These are phyloP conservation scores for Oenanthe melanoleuca DNA, from an alignment of 2,113 vertebrate genomes.

Conservation along the genomic window DNA sequence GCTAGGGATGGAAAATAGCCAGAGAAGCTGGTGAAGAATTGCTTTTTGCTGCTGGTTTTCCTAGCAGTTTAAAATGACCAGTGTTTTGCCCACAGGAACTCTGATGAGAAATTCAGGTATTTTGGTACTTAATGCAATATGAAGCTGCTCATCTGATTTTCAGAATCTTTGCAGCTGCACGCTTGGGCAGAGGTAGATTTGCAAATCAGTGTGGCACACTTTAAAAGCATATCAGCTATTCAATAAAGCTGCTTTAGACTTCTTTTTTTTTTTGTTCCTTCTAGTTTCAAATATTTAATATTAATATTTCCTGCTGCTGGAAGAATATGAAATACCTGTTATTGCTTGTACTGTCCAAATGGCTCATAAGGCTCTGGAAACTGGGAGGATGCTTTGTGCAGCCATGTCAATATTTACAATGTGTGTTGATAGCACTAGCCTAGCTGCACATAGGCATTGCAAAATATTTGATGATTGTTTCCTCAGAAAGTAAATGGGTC, in stretches of 20 bases:
- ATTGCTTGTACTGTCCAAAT: fast-evolving
- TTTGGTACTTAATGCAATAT: not conserved
- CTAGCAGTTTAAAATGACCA: not conserved
- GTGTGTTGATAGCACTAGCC: not conserved
- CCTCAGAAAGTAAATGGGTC: not conserved
- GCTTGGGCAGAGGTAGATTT: not conserved
- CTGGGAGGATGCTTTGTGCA: not conserved
- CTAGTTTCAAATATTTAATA: not conserved
- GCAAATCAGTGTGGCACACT: not conserved
- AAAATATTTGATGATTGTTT: not conserved
- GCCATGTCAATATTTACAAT: not conserved
- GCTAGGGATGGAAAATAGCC: not conserved
- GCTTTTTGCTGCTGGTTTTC: not conserved
- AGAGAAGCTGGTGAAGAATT: not conserved
- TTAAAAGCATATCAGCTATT: not conserved
- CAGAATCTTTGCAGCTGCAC: not conserved
- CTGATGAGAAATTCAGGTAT: not conserved
- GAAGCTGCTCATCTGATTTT: not conserved
- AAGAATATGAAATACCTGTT: not conserved
- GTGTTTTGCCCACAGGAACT: not conserved
- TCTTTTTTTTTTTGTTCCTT: not conserved
- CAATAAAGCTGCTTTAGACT: not conserved
- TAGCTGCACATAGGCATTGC: not conserved
- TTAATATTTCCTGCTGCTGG: not conserved
- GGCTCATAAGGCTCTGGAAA: not conserved